Evolutionary conservation across 2,113 vertebrate species (phyloP), one percentile per base, ranked within the genome.

Genomic region (Marmota flaviventris): DNA sequence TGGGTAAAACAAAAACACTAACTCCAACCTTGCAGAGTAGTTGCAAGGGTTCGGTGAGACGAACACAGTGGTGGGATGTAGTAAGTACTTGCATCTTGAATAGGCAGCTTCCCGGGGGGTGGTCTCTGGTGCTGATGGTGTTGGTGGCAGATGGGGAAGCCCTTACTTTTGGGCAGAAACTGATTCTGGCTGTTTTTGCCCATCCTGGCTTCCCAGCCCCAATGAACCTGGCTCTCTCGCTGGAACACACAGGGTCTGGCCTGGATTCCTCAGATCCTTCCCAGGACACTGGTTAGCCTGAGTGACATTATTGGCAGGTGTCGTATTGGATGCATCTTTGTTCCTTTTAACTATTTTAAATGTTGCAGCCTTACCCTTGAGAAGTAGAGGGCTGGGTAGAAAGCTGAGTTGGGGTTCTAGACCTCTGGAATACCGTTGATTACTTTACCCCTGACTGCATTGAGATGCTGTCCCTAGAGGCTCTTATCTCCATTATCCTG

Each of bases 11-110:
- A 76, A 51, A 32, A 70, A 32, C 78, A 22, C 24, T 13, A 29
- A 34, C 13, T 25, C 58, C 3, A 45, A 17, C 86, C 69, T 82
- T 4, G 1, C 8, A 32, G 77, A 32, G 45, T 42, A 10, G 24
- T 25, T 16, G 16, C 1, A 67, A 77, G 53, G 39, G 9, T 3
- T 4, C 17, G 39, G 8, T 32, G 42, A 86, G 48, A 13, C 13
- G 11, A n/a, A 42, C 84, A 13, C 13, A 16, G 13, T 25, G 58
- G 16, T 34, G 7, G 29, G 76, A 0, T 4, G 0, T 0, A 48
- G 17, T 3, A 27, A 48, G 17, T 2, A 4, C 34, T 61, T 8
- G 25, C n/a, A 45, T 86, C 81, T 77, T 27, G 67, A n/a, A n/a
- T 0, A 56, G 93, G 56, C 8, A 2, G 1, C 2, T 73, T 42